Percentiles rank a stretch among this genome's conserved stretches.
phyloP scores from a whole-genome alignment of 2,113 vertebrate genomes.

The Uropsilus gracilis region DNA sequence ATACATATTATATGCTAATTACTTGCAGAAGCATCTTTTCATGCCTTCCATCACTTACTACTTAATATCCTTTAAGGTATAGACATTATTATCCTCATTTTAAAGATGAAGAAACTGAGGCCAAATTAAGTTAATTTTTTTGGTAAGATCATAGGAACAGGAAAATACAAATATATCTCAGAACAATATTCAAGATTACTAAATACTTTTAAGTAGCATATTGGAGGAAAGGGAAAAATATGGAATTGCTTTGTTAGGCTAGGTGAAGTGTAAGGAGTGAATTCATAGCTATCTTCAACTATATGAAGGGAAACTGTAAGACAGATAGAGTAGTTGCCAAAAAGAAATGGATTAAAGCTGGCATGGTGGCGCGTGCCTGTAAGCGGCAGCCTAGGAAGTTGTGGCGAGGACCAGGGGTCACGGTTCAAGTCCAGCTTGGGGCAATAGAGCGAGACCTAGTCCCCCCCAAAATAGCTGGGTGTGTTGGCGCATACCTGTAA shows the following conservation, averaged over 20 bases:
- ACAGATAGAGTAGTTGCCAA: background rate
- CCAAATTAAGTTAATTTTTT: background rate
- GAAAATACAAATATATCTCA: slow-evolving; percentile 34
- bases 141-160: background rate
- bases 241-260: background rate
- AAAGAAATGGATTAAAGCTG: slow-evolving; percentile 5
- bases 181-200: slow-evolving; percentile 26
- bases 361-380: too few species aligned
- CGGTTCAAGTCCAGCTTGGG: too few species aligned
- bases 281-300: slow-evolving; percentile 22
- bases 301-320: background rate
- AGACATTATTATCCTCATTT: background rate
- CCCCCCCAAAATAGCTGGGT: too few species aligned
- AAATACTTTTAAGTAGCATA: slow-evolving; percentile 32
- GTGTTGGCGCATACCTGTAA: too few species aligned
- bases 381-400: too few species aligned
- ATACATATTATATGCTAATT: background rate
- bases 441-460: too few species aligned
- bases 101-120: slow-evolving; percentile 16
- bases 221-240: background rate
- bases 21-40: background rate
- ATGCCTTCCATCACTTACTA: slow-evolving; percentile 27
- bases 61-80: background rate
- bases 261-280: background rate
- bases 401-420: too few species aligned